Conservation (phyloP, 2,113 vertebrate species). For the Bungarus multicinctus region DNA sequence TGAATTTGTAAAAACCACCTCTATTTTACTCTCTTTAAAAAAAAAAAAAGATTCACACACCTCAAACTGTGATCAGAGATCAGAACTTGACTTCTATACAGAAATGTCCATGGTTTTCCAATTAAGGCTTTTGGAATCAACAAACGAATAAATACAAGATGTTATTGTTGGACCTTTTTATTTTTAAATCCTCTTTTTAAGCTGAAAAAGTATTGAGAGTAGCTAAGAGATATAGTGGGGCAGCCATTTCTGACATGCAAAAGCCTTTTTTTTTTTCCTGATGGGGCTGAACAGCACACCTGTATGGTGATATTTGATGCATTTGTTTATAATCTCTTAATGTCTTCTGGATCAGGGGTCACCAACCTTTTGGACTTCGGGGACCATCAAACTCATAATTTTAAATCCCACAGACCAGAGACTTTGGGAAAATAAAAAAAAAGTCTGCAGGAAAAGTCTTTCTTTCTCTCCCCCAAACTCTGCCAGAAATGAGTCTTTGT, state of each 20-base stretch:
- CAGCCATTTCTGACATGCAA: constrained; percentile 51
- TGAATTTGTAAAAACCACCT: constrained; percentile 60
- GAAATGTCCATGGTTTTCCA: constrained; percentile 30
- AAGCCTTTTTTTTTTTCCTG: background rate
- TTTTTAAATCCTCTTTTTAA: background rate
- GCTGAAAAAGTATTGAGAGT: background rate
- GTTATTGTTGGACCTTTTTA: background rate
- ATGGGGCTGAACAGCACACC: background rate
- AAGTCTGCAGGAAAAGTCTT: no score
- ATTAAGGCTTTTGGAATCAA: constrained; percentile 8
- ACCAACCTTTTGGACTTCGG: no score
- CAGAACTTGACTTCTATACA: constrained; percentile 42
- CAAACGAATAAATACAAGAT: background rate
- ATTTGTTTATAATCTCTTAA: background rate
- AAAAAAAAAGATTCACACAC: constrained; percentile 15
- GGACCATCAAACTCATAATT: no score
- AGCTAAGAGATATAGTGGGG: background rate
- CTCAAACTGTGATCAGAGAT: constrained; percentile 46
- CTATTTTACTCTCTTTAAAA: background rate
- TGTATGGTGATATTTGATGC: background rate
- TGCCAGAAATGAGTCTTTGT: no score
- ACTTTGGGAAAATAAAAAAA: no score
- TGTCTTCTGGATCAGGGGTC: background rate
- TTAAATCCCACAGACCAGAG: no score
- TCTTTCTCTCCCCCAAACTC: no score